Percentiles rank a stretch among this genome's conserved stretches.
Conservation (phyloP, 2,113 vertebrate genomes). For the Syngnathus floridae region DNA sequence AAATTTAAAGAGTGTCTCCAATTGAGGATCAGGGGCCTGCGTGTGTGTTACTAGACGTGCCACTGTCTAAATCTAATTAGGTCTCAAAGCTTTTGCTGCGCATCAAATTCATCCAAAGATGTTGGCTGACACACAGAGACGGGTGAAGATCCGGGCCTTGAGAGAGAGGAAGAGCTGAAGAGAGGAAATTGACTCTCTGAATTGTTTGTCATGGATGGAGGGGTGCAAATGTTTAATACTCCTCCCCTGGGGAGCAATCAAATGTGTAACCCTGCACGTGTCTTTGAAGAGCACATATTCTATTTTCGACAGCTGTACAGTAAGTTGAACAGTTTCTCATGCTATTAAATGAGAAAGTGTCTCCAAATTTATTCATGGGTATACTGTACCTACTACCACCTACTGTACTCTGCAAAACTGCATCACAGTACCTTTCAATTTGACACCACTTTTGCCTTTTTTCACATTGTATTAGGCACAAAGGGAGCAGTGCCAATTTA, state of each 20-base stretch:
- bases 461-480: too few relatives aligned
- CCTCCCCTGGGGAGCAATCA: slow-evolving; percentile 26
- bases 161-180: slow-evolving; percentile 11
- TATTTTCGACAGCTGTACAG: not conserved
- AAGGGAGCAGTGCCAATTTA: too few relatives aligned
- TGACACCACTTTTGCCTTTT: too few relatives aligned
- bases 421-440: too few relatives aligned
- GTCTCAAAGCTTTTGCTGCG: slow-evolving; percentile 22
- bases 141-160: slow-evolving; percentile 22
- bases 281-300: slow-evolving; percentile 12
- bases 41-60: slow-evolving; percentile 18
- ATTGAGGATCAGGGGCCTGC: slow-evolving; percentile 1
- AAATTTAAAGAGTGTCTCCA: not conserved
- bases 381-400: too few relatives aligned
- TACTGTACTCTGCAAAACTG: too few relatives aligned
- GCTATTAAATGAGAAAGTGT: not conserved
- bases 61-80: slow-evolving; percentile 34
- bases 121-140: slow-evolving; percentile 40
- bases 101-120: slow-evolving; percentile 22
- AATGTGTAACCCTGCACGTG: slow-evolving; percentile 4
- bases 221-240: slow-evolving; percentile 19
- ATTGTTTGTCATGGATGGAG: slow-evolving; percentile 32
- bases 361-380: not conserved
- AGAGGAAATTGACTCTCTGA: slow-evolving; percentile 16
- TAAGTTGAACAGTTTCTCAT: not conserved